These are phyloP conservation scores for Tachina lurida DNA, from an alignment of 2,888 invertebrate genomes.

Conservation along the genomic window DNA sequence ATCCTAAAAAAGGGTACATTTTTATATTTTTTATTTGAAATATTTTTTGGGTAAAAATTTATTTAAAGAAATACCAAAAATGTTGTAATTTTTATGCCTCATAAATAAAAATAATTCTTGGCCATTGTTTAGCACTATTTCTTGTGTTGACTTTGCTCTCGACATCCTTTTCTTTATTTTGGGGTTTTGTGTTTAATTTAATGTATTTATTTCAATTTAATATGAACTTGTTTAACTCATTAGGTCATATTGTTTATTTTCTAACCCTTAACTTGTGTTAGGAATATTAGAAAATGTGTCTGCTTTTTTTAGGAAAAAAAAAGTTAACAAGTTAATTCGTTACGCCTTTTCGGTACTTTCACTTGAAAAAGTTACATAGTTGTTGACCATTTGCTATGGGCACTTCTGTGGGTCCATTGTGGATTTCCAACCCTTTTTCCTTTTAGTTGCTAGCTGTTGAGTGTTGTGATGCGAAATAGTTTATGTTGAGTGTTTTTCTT, in stretches of 20 bases:
- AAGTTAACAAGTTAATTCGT: conserved; percentile 72
- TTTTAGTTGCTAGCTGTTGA: background rate
- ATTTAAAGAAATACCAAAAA: conserved; percentile 39
- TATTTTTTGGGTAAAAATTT: conserved; percentile 22
- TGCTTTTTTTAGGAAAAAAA: conserved; percentile 57
- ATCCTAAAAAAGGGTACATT: conserved; percentile 51
- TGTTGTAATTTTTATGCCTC: conserved; percentile 62
- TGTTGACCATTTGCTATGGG: conserved; percentile 68
- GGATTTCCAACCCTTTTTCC: conserved; percentile 64
- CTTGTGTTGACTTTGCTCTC: conserved; percentile 52
- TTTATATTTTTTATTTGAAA: conserved; percentile 16
- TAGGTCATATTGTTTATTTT: conserved; percentile 68
- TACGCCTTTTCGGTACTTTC: conserved; percentile 69
- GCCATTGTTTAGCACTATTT: conserved; percentile 30
- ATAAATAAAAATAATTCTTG: conserved; percentile 64
- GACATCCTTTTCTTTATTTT: conserved; percentile 39
- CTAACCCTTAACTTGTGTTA: conserved; percentile 47
- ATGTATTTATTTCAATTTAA: conserved; percentile 63
- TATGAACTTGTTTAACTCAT: conserved; percentile 67
- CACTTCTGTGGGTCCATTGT: conserved; percentile 70
- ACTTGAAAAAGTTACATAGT: conserved; percentile 54
- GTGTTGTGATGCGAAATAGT: conserved; percentile 16
- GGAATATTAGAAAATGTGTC: conserved; percentile 3
- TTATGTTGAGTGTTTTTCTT: conserved; percentile 42
- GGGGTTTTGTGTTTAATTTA: conserved; percentile 56